phyloP scores from a whole-genome alignment of 2,888 invertebrate genomes.

The Conops quadrifasciatus region DNA sequence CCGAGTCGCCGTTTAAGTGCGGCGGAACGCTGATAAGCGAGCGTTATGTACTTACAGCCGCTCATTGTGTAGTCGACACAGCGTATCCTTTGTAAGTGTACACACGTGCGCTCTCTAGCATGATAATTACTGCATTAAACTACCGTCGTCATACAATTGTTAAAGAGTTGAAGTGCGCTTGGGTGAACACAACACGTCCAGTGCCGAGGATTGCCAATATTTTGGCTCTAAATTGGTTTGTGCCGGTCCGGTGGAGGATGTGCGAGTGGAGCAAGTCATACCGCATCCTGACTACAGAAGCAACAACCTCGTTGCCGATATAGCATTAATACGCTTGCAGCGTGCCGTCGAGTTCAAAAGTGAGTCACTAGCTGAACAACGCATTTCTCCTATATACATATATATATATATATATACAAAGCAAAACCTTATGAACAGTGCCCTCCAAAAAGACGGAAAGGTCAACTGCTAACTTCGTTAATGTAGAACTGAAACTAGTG shows the following conservation, averaged over 20 bases:
- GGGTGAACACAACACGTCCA: constrained; percentile 55
- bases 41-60: constrained; percentile 56
- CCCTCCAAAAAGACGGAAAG: too few relatives aligned
- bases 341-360: constrained; percentile 48
- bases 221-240: constrained; percentile 50
- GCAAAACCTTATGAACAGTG: too few relatives aligned
- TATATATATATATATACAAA: too few relatives aligned
- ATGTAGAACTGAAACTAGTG: too few relatives aligned
- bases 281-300: constrained; percentile 32
- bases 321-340: constrained; percentile 53
- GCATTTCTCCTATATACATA: too few relatives aligned
- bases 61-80: constrained; percentile 49
- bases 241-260: constrained; percentile 51
- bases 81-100: constrained; percentile 49
- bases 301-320: constrained; percentile 46
- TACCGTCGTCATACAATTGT: constrained; percentile 10
- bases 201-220: constrained; percentile 49
- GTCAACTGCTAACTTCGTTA: too few relatives aligned
- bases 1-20: constrained; percentile 47
- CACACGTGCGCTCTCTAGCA: too few relatives aligned
- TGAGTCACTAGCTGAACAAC: constrained; percentile 43
- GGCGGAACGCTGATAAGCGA: constrained; percentile 52
- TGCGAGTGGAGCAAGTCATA: constrained; percentile 51
- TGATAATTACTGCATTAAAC: background rate
- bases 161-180: constrained; percentile 50